Conservation (phyloP, 2,797 vertebrate genomes). For the Threskiornis aethiopicus region DNA sequence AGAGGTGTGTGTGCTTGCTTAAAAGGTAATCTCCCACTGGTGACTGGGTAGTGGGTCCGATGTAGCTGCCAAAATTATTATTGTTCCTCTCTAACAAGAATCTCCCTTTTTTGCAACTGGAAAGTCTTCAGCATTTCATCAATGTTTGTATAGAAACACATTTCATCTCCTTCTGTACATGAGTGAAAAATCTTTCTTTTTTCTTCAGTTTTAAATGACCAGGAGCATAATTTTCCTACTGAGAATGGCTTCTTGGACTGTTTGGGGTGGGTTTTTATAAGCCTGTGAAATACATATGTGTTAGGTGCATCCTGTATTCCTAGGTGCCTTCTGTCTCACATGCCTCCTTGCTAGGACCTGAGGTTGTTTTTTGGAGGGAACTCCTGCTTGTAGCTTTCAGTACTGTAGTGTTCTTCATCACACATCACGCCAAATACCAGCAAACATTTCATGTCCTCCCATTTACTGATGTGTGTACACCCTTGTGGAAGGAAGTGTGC, state of each 20-base stretch:
- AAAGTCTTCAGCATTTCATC: not conserved
- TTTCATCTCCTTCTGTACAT: not conserved
- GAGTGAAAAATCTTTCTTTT: not conserved
- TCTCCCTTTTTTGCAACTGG: not conserved
- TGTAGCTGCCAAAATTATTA: not conserved
- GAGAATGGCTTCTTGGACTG: not conserved
- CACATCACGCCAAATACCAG: not conserved
- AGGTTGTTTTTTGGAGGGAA: not conserved
- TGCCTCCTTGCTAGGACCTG: not conserved
- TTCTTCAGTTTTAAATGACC: not conserved
- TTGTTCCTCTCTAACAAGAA: not conserved
- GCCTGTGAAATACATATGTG: not conserved
- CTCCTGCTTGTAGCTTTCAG: not conserved
- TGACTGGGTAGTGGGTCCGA: not conserved
- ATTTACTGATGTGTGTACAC: not conserved
- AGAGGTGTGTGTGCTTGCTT: not conserved
- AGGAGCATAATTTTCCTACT: not conserved
- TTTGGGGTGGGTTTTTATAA: not conserved
- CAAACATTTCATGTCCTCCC: not conserved
- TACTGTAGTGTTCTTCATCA: not conserved
- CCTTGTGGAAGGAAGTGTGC: accelerated
- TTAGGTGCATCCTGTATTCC: not conserved
- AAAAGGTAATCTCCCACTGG: not conserved
- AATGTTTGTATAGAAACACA: not conserved
- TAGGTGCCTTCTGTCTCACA: not conserved